Evolutionary conservation across 2,888 invertebrate species (phyloP).

Genomic region (Brenthis hecate): DNA sequence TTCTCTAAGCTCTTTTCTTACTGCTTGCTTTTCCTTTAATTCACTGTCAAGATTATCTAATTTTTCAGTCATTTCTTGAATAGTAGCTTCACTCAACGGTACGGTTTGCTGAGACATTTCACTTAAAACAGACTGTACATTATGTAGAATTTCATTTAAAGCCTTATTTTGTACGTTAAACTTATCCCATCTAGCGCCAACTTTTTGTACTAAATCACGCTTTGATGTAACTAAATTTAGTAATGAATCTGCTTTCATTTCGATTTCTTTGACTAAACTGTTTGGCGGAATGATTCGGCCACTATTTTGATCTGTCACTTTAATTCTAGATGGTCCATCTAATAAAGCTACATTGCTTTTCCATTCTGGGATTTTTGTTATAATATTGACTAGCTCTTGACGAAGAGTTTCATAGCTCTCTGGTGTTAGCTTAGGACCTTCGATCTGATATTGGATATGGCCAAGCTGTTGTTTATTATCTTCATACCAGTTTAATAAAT

Average conservation of each 20-base stretch:
- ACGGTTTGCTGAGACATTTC: conserved; percentile 79
- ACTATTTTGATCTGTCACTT: conserved; percentile 86
- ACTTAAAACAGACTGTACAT: conserved; percentile 80
- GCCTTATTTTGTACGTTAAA: conserved; percentile 89
- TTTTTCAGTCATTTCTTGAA: conserved; percentile 75
- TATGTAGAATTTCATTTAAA: conserved; percentile 85
- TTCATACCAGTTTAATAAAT: conserved; percentile 90
- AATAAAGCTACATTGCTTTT: conserved; percentile 86
- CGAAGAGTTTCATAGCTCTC: conserved; percentile 87
- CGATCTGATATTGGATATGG: conserved; percentile 90
- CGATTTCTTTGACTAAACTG: conserved; percentile 87
- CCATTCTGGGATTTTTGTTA: conserved; percentile 86
- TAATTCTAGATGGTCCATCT: conserved; percentile 86
- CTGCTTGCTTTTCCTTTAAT: conserved; percentile 81
- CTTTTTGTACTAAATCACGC: conserved; percentile 85
- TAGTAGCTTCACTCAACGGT: conserved; percentile 72
- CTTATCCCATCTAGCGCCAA: conserved; percentile 89
- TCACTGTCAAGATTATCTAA: conserved; percentile 81
- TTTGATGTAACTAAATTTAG: conserved; percentile 86
- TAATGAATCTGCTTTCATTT: conserved; percentile 86
- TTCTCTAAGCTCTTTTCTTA: conserved; percentile 88
- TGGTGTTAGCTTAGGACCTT: conserved; percentile 87
- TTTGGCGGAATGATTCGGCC: conserved; percentile 88
- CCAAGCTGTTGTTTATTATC: conserved; percentile 90
- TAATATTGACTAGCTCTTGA: conserved; percentile 86